phyloP scores from a whole-genome alignment of 2,888 invertebrate species.

The Andrena hattorfiana region DNA sequence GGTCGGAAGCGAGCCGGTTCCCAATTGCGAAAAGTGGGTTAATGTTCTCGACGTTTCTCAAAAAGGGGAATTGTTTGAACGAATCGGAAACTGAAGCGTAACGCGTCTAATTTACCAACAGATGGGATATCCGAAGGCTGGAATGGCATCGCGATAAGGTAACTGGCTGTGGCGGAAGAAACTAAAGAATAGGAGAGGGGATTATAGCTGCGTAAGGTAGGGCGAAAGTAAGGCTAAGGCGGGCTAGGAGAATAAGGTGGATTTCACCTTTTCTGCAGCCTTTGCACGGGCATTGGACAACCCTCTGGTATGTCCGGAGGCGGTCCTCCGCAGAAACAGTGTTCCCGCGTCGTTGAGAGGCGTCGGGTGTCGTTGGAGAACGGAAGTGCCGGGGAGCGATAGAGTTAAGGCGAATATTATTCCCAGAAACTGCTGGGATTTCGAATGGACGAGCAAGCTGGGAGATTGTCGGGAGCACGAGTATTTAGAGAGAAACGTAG shows the following conservation, averaged over 20 bases:
- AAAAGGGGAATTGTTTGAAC: slow-evolving; percentile 28
- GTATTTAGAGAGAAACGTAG: neutral
- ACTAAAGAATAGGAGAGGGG: slow-evolving; percentile 9
- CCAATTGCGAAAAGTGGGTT: slow-evolving; percentile 38
- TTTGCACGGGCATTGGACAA: slow-evolving; percentile 63
- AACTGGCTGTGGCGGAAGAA: neutral
- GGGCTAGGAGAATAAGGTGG: slow-evolving; percentile 14
- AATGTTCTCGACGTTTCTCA: slow-evolving; percentile 44
- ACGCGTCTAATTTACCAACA: slow-evolving; percentile 36
- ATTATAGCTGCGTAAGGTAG: neutral
- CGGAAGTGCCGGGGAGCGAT: slow-evolving; percentile 16
- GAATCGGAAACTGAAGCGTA: slow-evolving; percentile 14
- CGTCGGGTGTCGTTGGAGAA: slow-evolving; percentile 27
- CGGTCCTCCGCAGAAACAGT: slow-evolving; percentile 23
- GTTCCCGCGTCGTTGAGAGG: slow-evolving; percentile 37
- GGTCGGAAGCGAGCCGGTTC: slow-evolving; percentile 44
- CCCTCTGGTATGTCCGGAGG: slow-evolving; percentile 52
- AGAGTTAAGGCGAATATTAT: neutral
- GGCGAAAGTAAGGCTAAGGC: slow-evolving; percentile 13
- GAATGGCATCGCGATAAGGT: neutral
- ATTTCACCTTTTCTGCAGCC: slow-evolving; percentile 60
- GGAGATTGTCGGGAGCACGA: neutral
- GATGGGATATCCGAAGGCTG: neutral
- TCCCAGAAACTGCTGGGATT: neutral
- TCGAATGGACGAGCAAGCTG: neutral